Evolutionary conservation across 2,113 vertebrate genomes (phyloP).

Genomic region (Felis chaus): DNA sequence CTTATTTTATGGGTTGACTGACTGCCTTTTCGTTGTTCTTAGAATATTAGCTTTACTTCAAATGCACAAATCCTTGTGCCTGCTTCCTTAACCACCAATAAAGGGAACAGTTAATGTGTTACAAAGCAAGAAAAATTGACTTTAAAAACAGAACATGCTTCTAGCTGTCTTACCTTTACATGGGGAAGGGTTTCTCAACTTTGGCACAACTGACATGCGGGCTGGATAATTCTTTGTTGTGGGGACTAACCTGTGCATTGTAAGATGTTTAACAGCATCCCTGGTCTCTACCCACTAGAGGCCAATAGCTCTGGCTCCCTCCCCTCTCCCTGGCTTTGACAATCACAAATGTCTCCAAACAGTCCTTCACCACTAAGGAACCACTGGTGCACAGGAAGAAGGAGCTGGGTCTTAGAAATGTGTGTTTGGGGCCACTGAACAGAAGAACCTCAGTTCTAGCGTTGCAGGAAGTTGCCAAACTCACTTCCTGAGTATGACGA

Average conservation of each 20-base stretch:
- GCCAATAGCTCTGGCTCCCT: neutral
- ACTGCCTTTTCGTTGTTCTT: constrained; percentile 35
- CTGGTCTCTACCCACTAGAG: neutral
- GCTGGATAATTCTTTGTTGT: neutral
- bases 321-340: neutral
- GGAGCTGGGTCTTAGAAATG: constrained; percentile 35
- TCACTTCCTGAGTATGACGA: neutral
- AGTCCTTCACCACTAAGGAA: neutral
- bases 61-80: neutral
- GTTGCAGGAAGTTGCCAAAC: neutral
- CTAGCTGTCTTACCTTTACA: constrained; percentile 66
- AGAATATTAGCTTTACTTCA: constrained; percentile 37
- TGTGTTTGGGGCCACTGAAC: constrained; percentile 16
- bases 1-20: constrained; percentile 31
- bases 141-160: constrained; percentile 53
- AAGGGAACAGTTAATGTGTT: constrained; percentile 20
- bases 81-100: constrained; percentile 27
- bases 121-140: constrained; percentile 42
- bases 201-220: neutral
- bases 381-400: constrained; percentile 25
- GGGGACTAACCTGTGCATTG: neutral
- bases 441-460: neutral
- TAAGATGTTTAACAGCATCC: neutral
- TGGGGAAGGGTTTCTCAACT: neutral
- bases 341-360: neutral